phyloP scores from a whole-genome alignment of 2,113 vertebrate species.

The Otis tarda region DNA sequence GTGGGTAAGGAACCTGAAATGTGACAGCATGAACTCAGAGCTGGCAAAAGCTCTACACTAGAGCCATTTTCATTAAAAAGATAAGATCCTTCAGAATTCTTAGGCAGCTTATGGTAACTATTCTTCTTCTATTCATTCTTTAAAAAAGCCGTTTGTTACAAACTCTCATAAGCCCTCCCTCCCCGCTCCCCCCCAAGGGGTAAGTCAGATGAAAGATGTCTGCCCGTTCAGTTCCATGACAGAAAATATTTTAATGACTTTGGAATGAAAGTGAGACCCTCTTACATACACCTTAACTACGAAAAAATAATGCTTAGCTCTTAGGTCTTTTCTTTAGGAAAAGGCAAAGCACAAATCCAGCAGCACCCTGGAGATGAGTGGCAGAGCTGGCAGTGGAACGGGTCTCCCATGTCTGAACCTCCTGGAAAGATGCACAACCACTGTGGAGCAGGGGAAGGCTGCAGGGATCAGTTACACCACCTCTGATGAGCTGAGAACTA shows the following conservation, averaged over 20 bases:
- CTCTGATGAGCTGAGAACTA: not conserved
- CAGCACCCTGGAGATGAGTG: not conserved
- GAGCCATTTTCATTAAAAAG: conserved; percentile 64
- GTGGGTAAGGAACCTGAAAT: not conserved
- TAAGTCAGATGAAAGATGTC: conserved; percentile 21
- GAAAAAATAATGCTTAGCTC: not conserved
- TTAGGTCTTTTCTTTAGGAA: not conserved
- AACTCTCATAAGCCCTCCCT: not conserved
- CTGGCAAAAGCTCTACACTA: not conserved
- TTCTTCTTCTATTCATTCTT: not conserved
- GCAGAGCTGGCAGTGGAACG: not conserved
- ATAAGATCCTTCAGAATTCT: conserved; percentile 66
- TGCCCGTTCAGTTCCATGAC: not conserved
- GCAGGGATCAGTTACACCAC: not conserved
- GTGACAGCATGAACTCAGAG: not conserved
- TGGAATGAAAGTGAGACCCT: conserved; percentile 7
- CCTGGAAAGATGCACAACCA: not conserved
- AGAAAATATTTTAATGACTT: conserved; percentile 13
- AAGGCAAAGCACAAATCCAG: not conserved
- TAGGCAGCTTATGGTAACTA: conserved; percentile 55
- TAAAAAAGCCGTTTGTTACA: conserved; percentile 30
- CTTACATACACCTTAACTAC: not conserved
- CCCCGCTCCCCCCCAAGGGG: not conserved
- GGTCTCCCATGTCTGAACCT: not conserved
- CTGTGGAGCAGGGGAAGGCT: not conserved